Evolutionary conservation across 2,888 invertebrate genomes (phyloP).

Genomic region (Fabriciana adippe): DNA sequence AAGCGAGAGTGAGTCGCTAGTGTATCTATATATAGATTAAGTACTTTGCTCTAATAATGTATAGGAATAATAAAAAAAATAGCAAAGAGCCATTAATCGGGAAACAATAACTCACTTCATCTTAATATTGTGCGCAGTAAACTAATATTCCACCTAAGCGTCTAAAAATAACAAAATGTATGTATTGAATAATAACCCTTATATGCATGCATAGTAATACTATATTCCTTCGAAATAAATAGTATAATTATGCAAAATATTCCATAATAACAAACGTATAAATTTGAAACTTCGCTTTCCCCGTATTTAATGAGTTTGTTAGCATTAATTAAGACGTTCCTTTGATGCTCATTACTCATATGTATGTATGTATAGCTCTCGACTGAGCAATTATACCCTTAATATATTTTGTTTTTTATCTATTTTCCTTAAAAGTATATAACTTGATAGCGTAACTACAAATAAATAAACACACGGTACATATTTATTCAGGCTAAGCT

Average conservation of each 20-base stretch:
- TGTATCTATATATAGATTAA: no score
- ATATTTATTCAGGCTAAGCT: no score
- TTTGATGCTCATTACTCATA: constrained; percentile 47
- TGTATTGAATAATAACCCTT: background rate
- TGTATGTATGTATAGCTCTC: constrained; percentile 28
- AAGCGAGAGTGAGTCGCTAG: no score
- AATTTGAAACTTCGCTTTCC: constrained; percentile 47
- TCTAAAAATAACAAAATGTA: constrained; percentile 1
- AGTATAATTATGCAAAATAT: constrained; percentile 21
- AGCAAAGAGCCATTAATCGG: constrained; percentile 2
- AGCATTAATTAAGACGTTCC: constrained; percentile 49
- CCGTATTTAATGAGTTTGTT: constrained; percentile 49
- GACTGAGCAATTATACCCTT: constrained; percentile 35
- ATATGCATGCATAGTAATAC: background rate
- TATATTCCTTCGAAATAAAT: constrained; percentile 13
- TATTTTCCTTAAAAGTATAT: constrained; percentile 15
- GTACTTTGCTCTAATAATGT: background rate
- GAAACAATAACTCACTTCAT: constrained; percentile 1
- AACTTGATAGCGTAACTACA: background rate
- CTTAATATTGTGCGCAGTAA: constrained; percentile 10
- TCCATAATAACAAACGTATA: constrained; percentile 45
- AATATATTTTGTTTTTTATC: constrained; percentile 32
- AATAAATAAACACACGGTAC: background rate
- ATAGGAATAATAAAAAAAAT: background rate
- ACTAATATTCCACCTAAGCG: constrained; percentile 17